Percentiles rank a stretch among this genome's conserved stretches.
phyloP scores from a whole-genome alignment of 2,113 vertebrate species.

The Prunella himalayana region DNA sequence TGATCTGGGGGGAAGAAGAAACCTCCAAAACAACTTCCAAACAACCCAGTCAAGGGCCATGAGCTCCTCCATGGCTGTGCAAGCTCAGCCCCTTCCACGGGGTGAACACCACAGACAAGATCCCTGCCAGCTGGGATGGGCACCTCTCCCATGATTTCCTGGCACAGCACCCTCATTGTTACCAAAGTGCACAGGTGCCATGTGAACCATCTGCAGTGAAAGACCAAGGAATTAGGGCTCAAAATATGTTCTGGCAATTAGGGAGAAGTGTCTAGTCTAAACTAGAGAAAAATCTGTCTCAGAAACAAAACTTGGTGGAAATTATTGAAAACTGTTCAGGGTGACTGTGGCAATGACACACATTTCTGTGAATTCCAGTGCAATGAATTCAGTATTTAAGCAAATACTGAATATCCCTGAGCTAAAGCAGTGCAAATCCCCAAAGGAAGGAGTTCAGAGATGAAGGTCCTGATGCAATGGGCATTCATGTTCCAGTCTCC shows the following conservation, averaged over 20 bases:
- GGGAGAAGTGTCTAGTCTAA: neutral
- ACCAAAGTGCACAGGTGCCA: neutral
- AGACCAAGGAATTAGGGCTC: neutral
- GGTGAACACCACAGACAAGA: neutral
- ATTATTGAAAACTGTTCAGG: neutral
- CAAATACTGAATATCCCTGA: neutral
- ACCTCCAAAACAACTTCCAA: neutral
- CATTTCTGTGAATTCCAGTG: neutral
- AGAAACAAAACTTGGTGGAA: neutral
- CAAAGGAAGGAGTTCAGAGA: neutral
- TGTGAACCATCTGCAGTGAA: neutral
- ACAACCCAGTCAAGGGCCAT: neutral
- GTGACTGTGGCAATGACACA: neutral
- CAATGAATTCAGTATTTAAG: neutral
- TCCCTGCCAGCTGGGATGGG: neutral
- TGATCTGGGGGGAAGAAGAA: neutral
- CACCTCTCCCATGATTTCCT: neutral
- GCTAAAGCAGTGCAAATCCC: neutral
- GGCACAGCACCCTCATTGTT: neutral
- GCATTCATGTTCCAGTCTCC: neutral
- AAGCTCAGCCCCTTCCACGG: neutral
- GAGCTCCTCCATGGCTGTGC: accelerated
- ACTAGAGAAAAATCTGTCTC: neutral
- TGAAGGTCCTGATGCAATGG: neutral
- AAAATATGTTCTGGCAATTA: neutral